phyloP scores from a whole-genome alignment of 2,888 invertebrate species.

The Linnaemya vulpina region DNA sequence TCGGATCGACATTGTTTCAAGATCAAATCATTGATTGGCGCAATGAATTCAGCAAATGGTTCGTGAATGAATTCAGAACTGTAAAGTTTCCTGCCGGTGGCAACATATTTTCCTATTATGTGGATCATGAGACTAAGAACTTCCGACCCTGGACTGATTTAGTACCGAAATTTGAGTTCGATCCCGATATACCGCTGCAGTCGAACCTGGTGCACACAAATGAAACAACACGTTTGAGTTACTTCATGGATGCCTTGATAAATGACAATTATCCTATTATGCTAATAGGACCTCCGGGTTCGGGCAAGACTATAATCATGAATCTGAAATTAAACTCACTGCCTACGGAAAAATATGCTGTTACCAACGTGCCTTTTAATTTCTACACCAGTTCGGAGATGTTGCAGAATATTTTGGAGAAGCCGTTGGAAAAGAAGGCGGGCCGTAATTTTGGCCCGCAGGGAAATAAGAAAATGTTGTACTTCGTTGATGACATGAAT shows the following conservation, averaged over 20 bases:
- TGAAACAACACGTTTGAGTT: slow-evolving; percentile 93
- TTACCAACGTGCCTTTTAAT: slow-evolving; percentile 96
- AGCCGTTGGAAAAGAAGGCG: slow-evolving; percentile 96
- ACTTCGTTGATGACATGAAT: slow-evolving; percentile 98
- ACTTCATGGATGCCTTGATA: slow-evolving; percentile 93
- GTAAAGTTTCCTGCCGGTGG: slow-evolving; percentile 93
- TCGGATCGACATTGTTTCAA: slow-evolving; percentile 95
- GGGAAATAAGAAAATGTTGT: slow-evolving; percentile 95
- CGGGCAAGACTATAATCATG: slow-evolving; percentile 96
- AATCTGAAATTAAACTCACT: slow-evolving; percentile 90
- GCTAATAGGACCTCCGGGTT: slow-evolving; percentile 94
- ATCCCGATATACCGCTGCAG: slow-evolving; percentile 94
- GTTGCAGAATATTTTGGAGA: slow-evolving; percentile 94
- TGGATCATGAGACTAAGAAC: slow-evolving; percentile 93
- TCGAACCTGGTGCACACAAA: slow-evolving; percentile 90
- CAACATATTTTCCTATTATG: slow-evolving; percentile 94
- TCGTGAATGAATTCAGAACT: slow-evolving; percentile 94
- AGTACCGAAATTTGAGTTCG: slow-evolving; percentile 90
- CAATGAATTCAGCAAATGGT: slow-evolving; percentile 98
- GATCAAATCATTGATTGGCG: slow-evolving; percentile 96
- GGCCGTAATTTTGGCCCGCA: slow-evolving; percentile 96
- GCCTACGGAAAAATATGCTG: slow-evolving; percentile 88
- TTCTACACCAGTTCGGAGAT: slow-evolving; percentile 97
- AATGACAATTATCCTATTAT: slow-evolving; percentile 92
- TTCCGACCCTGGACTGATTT: slow-evolving; percentile 94